A percentile compares a stretch with the other conserved stretches of the same genome.
These are phyloP conservation scores for Polyergus mexicanus DNA, from an alignment of 1,140 invertebrate genomes.

Conservation along the genomic window DNA sequence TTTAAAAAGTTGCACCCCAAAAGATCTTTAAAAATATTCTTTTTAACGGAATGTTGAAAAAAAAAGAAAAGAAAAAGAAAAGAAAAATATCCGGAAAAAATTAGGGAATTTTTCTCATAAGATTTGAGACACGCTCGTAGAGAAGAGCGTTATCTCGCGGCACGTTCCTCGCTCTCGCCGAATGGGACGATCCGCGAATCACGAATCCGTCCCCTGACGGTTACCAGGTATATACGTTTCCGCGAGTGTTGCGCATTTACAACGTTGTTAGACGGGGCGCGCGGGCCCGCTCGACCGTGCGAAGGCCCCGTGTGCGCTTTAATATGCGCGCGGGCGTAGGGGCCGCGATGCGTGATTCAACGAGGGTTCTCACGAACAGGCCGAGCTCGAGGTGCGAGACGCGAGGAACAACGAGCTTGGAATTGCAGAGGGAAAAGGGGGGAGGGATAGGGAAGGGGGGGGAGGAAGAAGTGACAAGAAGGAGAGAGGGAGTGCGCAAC, in stretches of 20 bases:
- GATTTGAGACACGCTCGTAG: too few species aligned
- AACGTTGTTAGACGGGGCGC: conserved; percentile 70
- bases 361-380: conserved; percentile 80
- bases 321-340: conserved; percentile 82
- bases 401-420: not conserved
- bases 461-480: not conserved
- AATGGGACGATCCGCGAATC: conserved; percentile 60
- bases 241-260: conserved; percentile 72
- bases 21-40: too few species aligned
- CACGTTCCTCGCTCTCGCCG: conserved; percentile 48
- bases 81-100: too few species aligned
- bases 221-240: conserved; percentile 66
- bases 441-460: not conserved
- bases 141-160: conserved; percentile 3
- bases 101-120: too few species aligned
- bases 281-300: conserved; percentile 69
- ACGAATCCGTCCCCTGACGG: conserved; percentile 48
- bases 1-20: too few species aligned
- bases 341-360: conserved; percentile 80
- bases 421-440: conserved; percentile 21
- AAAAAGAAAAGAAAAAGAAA: too few species aligned
- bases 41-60: too few species aligned
- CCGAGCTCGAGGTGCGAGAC: conserved; percentile 15
- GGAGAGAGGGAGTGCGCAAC: conserved; percentile 58
- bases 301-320: conserved; percentile 76